phyloP scores from a whole-genome alignment of 2,797 vertebrate genomes.

The Poeciliopsis presidionis region DNA sequence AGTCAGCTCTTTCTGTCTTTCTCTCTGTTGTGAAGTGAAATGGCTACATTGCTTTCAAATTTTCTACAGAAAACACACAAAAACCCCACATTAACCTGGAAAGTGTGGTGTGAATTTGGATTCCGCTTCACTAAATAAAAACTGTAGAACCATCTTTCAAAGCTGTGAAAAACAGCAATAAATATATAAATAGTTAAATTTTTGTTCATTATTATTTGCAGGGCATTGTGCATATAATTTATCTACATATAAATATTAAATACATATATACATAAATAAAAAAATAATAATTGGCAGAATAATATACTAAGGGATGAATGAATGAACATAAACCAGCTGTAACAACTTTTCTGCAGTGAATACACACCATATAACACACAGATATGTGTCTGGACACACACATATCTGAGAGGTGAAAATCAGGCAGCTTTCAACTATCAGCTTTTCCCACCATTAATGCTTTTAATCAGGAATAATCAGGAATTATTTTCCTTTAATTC shows the following conservation, averaged over 20 bases:
- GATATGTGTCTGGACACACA: neutral
- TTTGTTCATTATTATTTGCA: neutral
- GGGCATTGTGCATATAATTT: neutral
- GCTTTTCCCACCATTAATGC: neutral
- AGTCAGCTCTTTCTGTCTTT: neutral
- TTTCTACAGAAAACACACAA: neutral
- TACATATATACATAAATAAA: neutral
- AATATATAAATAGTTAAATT: neutral
- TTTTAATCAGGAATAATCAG: neutral
- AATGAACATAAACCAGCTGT: neutral
- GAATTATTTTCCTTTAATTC: neutral
- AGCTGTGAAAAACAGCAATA: too few relatives aligned
- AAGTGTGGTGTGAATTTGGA: neutral
- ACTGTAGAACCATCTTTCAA: neutral
- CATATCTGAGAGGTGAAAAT: neutral
- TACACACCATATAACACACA: neutral
- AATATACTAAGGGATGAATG: neutral
- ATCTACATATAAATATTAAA: neutral
- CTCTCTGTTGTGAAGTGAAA: neutral
- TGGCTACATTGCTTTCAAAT: neutral
- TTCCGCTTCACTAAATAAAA: neutral
- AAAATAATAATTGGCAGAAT: neutral
- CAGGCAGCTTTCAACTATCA: neutral
- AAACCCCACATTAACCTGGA: neutral
- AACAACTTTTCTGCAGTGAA: neutral